Percentiles rank a stretch among this genome's conserved stretches.
phyloP scores from a whole-genome alignment of 2,888 invertebrate species.

The Hoplodrina ambigua region DNA sequence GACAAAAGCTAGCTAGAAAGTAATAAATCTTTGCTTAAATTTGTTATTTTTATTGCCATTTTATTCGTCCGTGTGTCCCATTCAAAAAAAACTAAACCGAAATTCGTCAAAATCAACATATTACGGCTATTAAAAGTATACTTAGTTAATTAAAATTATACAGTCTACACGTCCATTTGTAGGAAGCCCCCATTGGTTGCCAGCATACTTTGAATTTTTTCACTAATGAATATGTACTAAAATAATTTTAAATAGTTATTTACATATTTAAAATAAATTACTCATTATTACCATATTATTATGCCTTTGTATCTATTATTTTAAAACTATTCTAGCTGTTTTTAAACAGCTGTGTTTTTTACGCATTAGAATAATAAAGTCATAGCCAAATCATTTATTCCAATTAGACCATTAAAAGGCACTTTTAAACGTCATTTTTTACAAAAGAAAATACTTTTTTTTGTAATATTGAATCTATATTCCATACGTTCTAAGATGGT shows the following conservation, averaged over 20 bases:
- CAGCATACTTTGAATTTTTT: slow-evolving; percentile 43
- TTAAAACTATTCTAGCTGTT: neutral
- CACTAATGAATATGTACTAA: slow-evolving; percentile 57
- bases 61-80: slow-evolving; percentile 23
- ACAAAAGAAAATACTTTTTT: too few species aligned
- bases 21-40: too few species aligned
- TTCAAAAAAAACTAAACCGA: slow-evolving; percentile 28
- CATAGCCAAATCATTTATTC: too few species aligned
- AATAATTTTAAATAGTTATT: slow-evolving; percentile 36
- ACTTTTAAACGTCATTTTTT: too few species aligned
- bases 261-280: slow-evolving; percentile 39
- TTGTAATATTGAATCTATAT: too few species aligned
- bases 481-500: too few species aligned
- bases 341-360: too few species aligned
- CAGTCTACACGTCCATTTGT: slow-evolving; percentile 22
- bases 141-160: slow-evolving; percentile 58
- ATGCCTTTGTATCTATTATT: slow-evolving; percentile 1
- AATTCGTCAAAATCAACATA: slow-evolving; percentile 54
- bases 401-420: too few species aligned
- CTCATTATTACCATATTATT: slow-evolving; percentile 19
- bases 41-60: neutral
- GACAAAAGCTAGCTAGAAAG: too few species aligned
- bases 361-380: too few species aligned
- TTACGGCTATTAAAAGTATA: slow-evolving; percentile 39
- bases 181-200: slow-evolving; percentile 20